These are phyloP conservation scores for Nasonia giraulti DNA, from an alignment of 1,140 invertebrate genomes.

Conservation along the genomic window DNA sequence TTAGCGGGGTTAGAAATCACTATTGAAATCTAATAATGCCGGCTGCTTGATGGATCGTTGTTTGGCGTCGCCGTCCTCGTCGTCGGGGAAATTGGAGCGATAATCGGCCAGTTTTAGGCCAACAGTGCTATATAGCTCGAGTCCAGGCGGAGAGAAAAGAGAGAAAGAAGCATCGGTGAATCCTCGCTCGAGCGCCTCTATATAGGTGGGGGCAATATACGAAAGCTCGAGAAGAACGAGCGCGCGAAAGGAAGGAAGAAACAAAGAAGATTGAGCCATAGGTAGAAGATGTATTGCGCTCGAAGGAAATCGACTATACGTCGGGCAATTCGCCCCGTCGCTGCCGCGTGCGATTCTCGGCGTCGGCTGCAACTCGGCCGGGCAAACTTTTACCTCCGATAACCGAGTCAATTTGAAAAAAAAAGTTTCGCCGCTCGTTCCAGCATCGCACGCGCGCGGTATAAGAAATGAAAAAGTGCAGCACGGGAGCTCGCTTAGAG, in stretches of 20 bases:
- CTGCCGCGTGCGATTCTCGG: neutral
- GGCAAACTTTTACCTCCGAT: slow-evolving; percentile 34
- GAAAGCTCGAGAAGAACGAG: slow-evolving; percentile 16
- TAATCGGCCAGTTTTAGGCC: slow-evolving; percentile 57
- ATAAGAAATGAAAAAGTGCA: slow-evolving; percentile 21
- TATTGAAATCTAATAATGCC: slow-evolving; percentile 43
- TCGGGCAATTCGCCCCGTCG: slow-evolving; percentile 30
- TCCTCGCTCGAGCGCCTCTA: neutral
- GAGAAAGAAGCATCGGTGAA: neutral
- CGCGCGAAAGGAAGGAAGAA: slow-evolving; percentile 48
- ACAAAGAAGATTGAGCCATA: slow-evolving; percentile 36
- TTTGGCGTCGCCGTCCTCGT: slow-evolving; percentile 58
- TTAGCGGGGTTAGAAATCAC: slow-evolving; percentile 17
- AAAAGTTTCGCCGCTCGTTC: slow-evolving; percentile 11
- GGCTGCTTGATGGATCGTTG: slow-evolving; percentile 34
- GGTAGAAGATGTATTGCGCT: slow-evolving; percentile 38
- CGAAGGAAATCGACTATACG: slow-evolving; percentile 55
- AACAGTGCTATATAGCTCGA: neutral
- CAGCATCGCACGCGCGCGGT: neutral
- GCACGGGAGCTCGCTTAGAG: neutral
- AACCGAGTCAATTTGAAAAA: slow-evolving; percentile 29
- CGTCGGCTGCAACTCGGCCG: neutral
- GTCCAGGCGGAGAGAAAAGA: slow-evolving; percentile 56
- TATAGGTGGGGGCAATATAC: neutral
- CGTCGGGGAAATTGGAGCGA: slow-evolving; percentile 49